Evolutionary conservation across 2,797 vertebrate genomes (phyloP).

Genomic region (Malacoraja senta): DNA sequence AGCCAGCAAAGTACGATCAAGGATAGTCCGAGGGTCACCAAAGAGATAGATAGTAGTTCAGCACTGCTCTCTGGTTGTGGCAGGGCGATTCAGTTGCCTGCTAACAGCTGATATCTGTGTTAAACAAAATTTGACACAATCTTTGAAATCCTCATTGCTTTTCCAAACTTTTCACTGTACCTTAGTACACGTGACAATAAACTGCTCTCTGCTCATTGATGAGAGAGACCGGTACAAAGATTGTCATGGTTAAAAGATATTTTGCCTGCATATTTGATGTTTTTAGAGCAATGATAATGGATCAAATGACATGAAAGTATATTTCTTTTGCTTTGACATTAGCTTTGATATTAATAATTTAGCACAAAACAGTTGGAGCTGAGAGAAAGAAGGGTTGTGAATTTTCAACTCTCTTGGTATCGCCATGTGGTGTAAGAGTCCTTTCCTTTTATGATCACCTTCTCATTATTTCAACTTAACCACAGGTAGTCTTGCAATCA

Average conservation of each 20-base stretch:
- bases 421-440: not conserved
- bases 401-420: conserved; percentile 7
- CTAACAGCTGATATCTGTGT: no score
- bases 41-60: no score
- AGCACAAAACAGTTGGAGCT: not conserved
- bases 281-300: not conserved
- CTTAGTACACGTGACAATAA: no score
- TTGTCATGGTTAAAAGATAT: not conserved
- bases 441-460: not conserved
- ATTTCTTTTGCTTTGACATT: not conserved
- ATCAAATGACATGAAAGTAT: not conserved
- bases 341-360: conserved; percentile 8
- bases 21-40: no score
- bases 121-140: not conserved
- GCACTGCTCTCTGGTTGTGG: no score
- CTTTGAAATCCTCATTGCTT: not conserved
- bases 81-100: no score
- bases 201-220: not conserved
- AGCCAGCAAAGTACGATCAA: no score
- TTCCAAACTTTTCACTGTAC: no score
- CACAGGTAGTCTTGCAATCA: not conserved
- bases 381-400: not conserved
- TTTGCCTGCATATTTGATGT: not conserved
- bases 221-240: not conserved
- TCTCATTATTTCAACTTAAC: not conserved